Conservation (phyloP, 2,888 invertebrate genomes). For the Adelphocoris suturalis region DNA sequence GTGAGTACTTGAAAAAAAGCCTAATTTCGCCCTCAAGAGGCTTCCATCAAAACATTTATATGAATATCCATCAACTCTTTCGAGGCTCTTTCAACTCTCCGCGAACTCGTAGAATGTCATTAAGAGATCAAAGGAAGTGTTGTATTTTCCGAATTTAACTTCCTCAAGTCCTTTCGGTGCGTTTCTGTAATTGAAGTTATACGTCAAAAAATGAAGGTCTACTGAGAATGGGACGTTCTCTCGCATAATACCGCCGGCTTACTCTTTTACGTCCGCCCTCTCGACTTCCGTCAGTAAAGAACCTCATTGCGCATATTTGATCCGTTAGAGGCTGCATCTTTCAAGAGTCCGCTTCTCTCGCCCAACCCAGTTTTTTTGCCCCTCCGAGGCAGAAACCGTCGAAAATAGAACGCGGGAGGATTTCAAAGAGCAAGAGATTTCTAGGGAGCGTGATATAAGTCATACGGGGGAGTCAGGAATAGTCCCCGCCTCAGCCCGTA, state of each 20-base stretch:
- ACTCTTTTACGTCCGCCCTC: background rate
- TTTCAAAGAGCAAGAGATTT: background rate
- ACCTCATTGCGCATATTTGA: slow-evolving; percentile 11
- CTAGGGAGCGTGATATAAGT: background rate
- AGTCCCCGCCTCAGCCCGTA: background rate
- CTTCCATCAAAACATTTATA: too few species aligned
- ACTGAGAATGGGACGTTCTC: background rate
- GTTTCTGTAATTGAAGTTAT: background rate
- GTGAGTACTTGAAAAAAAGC: too few species aligned
- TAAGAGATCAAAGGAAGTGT: too few species aligned
- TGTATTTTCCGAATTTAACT: background rate
- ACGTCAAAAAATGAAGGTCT: background rate
- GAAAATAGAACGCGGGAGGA: background rate
- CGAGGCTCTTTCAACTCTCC: too few species aligned
- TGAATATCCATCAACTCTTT: too few species aligned
- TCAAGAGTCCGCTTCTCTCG: background rate
- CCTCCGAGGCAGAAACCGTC: slow-evolving; percentile 8
- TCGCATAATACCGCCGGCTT: background rate
- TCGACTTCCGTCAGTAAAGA: background rate
- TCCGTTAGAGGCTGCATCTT: slow-evolving; percentile 4
- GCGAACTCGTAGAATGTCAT: too few species aligned
- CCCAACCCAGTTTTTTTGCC: background rate
- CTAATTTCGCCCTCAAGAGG: too few species aligned
- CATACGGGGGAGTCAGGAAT: background rate
- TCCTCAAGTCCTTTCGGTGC: too few species aligned